Conservation (phyloP, 2,888 invertebrate genomes). For the Sepioteuthis lessoniana region DNA sequence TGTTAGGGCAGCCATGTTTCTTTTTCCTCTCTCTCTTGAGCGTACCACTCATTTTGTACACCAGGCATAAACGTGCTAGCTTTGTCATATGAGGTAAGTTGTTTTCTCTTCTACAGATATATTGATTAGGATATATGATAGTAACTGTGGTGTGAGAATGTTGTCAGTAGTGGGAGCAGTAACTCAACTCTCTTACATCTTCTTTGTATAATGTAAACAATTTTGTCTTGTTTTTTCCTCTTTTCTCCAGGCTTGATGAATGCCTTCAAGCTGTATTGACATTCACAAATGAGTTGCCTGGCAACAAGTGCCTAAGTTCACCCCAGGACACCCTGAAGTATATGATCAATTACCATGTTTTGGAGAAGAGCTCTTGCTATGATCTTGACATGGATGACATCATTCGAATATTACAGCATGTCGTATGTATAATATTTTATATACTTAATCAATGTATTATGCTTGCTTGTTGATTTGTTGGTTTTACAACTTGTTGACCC, state of each 20-base stretch:
- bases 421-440: conserved; percentile 59
- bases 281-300: conserved; percentile 64
- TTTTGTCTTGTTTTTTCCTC: conserved; percentile 1
- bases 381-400: conserved; percentile 71
- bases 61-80: too few relatives aligned
- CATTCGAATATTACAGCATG: conserved; percentile 66
- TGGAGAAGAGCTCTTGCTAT: conserved; percentile 72
- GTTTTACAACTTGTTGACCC: too few relatives aligned
- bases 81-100: too few relatives aligned
- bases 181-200: too few relatives aligned
- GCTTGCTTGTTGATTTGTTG: too few relatives aligned
- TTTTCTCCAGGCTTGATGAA: conserved; percentile 61
- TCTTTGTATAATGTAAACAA: neutral
- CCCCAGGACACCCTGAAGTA: conserved; percentile 68
- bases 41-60: too few relatives aligned
- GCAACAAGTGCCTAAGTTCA: conserved; percentile 62
- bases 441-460: neutral
- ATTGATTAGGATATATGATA: too few relatives aligned
- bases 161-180: neutral
- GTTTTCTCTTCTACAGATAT: too few relatives aligned
- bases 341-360: conserved; percentile 66
- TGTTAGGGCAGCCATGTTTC: too few relatives aligned
- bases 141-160: too few relatives aligned
- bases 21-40: too few relatives aligned
- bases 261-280: conserved; percentile 66